A percentile compares a stretch with the other conserved stretches of the same genome.
Conservation (phyloP, 2,113 vertebrate genomes). For the Agapornis roseicollis region DNA sequence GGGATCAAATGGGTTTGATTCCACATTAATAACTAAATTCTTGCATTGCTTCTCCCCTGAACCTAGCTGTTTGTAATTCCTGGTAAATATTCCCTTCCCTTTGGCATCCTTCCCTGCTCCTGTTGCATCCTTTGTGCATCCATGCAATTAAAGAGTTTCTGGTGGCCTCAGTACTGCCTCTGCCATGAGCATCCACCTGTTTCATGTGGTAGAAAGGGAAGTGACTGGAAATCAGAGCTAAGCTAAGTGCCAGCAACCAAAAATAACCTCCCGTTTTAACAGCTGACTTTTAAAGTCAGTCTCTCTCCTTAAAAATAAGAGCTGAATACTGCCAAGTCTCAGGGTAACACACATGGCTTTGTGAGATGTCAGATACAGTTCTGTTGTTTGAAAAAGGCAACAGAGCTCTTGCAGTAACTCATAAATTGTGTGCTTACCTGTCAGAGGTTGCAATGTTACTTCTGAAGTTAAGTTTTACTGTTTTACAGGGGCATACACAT, state of each 20-base stretch:
- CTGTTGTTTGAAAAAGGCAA: background rate
- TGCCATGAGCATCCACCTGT: background rate
- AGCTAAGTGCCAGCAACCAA: constrained; percentile 1
- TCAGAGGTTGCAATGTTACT: background rate
- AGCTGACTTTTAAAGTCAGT: background rate
- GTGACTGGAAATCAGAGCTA: background rate
- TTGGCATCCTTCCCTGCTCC: background rate
- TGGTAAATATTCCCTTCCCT: background rate
- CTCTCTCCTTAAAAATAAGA: background rate
- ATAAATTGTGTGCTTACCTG: background rate
- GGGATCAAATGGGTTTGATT: background rate
- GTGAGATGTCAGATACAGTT: background rate
- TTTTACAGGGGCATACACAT: background rate
- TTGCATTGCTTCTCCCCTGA: background rate
- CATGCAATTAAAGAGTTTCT: background rate
- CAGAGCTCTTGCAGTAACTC: background rate
- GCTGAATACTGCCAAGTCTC: background rate
- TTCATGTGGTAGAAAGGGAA: background rate
- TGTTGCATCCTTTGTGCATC: background rate
- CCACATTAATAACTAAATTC: background rate
- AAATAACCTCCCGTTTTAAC: constrained; percentile 18
- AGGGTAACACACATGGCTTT: background rate
- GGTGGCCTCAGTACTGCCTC: background rate
- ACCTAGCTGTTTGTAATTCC: background rate
- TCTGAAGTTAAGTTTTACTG: background rate